Base-by-base conservation (phyloP, 37 sponge, comb jelly and placozoan genomes). In the Lycopodina hypogea region DNA sequence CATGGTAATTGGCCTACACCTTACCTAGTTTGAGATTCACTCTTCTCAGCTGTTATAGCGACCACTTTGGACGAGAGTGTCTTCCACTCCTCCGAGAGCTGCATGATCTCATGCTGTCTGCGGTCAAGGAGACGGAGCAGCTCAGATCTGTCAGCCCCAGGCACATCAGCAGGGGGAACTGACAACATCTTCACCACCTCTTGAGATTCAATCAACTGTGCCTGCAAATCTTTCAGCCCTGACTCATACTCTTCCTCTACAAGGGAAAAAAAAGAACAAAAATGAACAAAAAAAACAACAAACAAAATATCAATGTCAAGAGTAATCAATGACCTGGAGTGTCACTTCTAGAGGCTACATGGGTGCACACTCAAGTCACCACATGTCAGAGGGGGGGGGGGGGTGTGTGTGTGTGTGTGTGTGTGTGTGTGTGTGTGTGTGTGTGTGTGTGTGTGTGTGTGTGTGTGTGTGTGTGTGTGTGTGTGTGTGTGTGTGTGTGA, bases 41-140 rank as follows among this genome's bases (percentile, higher is more conserved):
- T 53, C 66, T 80, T 91, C 32, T 69, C 48, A 24, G 56, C 70
- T 11, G 80, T 34, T 6, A 80, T 57, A 1, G 56, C 42, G 70
- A 86, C 87, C 40, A 91, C 76, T 38, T 58, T 71, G 19, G 78
- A 34, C 19, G 78, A 69, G 63, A 91, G 32, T 19, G 48, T 75
- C 41, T 48, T 78, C 91, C 91, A 91, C 41, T 86, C 88, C 12
- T 83, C 79, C 1, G 82, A 58, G 29, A 92, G 85, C 23, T 71
- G 50, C 3, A 45, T 48, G 17, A 92, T 75, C 68, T 92, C 92
- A 28, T 83, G 80, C 26, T 87, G 92, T 28, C 88, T 57, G 0
- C 88, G 58, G 51, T 87, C 88, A 42, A 92, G 78, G n/a, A 92
- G 50, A 68, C 92, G 56, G 29, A 92, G 85, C 74, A 92, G 81